Evolutionary conservation across 2,888 invertebrate species (phyloP).

Genomic region (Pogonocherus hispidulus): DNA sequence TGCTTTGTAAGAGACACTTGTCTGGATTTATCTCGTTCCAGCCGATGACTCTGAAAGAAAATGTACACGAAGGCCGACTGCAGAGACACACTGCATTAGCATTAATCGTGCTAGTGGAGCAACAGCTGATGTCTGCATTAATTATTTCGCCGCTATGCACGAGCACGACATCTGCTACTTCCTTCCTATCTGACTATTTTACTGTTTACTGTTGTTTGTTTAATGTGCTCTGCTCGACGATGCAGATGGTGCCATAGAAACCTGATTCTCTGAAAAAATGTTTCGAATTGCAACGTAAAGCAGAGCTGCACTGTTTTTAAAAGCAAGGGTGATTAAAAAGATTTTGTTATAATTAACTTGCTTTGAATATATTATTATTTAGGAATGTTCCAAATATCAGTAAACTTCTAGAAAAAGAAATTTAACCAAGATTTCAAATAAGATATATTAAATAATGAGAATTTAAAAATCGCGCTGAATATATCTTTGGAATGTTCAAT

Average conservation of each 20-base stretch:
- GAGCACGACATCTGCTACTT: slow-evolving; percentile 29
- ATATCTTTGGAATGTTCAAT: too few species aligned
- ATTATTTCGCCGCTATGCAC: slow-evolving; percentile 18
- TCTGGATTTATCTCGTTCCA: background rate
- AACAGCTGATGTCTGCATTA: slow-evolving; percentile 20
- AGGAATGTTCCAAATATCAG: too few species aligned
- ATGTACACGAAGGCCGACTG: background rate
- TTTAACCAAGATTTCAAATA: too few species aligned
- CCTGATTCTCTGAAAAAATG: background rate
- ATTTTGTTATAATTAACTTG: too few species aligned
- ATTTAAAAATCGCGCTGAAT: too few species aligned
- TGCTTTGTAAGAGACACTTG: slow-evolving; percentile 23
- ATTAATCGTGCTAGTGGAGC: background rate
- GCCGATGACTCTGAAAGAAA: background rate
- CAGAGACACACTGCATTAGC: background rate
- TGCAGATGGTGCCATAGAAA: slow-evolving; percentile 11
- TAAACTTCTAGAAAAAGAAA: too few species aligned
- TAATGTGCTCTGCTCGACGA: slow-evolving; percentile 1
- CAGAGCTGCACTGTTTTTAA: background rate
- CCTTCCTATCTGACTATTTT: slow-evolving; percentile 7
- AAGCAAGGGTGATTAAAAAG: too few species aligned
- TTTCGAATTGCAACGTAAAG: background rate
- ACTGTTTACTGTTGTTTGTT: slow-evolving; percentile 13
- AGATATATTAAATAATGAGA: too few species aligned
- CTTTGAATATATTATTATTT: too few species aligned